Evolutionary conservation across 2,113 vertebrate species (phyloP).

Genomic region (Tychaedon coryphoeus): DNA sequence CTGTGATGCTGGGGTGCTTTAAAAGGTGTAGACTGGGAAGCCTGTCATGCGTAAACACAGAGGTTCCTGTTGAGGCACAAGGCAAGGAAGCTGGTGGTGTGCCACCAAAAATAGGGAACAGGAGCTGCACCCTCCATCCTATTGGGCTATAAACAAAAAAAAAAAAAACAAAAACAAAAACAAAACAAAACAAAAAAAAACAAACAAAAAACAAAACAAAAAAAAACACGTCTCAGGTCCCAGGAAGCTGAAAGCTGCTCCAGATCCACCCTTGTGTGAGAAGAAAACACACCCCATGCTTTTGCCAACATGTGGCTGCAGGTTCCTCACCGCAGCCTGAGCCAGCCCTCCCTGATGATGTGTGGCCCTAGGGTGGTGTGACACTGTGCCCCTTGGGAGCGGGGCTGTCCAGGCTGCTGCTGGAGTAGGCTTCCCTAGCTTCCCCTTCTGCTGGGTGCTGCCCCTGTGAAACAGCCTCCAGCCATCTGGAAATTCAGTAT

Average conservation of each 20-base stretch:
- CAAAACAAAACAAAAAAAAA: neutral
- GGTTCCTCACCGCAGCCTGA: neutral
- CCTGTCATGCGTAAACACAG: neutral
- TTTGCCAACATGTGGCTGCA: constrained; percentile 23
- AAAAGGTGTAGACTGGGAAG: neutral
- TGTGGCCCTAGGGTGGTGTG: neutral
- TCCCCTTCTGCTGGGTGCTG: neutral
- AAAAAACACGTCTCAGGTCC: neutral
- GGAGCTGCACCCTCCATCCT: neutral
- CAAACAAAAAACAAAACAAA: neutral
- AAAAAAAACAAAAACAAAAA: neutral
- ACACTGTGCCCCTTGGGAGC: neutral
- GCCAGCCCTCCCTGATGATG: neutral
- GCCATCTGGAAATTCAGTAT: neutral
- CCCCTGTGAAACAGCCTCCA: neutral
- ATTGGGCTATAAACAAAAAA: neutral
- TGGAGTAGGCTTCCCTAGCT: neutral
- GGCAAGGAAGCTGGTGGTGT: neutral
- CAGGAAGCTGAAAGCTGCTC: neutral
- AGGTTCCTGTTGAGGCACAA: neutral
- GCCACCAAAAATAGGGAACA: neutral
- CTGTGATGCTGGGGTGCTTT: neutral
- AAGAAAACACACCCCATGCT: neutral
- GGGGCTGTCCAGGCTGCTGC: rapidly evolving
- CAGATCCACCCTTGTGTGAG: neutral